Evolutionary conservation across 2,797 vertebrate genomes (phyloP).

Genomic region (Gastrophryne carolinensis): DNA sequence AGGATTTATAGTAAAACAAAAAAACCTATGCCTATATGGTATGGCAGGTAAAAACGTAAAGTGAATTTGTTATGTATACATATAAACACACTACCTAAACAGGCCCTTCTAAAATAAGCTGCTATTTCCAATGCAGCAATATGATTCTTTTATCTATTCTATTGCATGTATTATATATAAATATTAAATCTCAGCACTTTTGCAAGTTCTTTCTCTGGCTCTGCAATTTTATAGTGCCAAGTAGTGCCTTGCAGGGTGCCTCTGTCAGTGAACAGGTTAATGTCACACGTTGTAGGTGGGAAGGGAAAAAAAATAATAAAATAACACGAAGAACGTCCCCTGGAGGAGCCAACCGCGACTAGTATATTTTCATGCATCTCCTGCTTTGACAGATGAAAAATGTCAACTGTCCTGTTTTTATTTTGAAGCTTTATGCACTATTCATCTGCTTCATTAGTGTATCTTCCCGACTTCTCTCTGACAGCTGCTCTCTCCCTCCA

Average conservation of each 20-base stretch:
- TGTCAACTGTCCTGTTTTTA: constrained; percentile 99
- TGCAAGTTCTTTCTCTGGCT: neutral
- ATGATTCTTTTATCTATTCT: no score
- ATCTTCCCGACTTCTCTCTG: constrained; percentile 83
- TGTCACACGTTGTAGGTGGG: constrained; percentile 51
- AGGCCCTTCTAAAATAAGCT: no score
- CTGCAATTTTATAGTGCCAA: neutral
- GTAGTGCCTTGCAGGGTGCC: constrained; percentile 32
- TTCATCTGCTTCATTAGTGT: constrained; percentile 99
- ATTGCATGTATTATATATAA: neutral
- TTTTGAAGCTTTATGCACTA: constrained; percentile 99
- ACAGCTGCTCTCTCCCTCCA: constrained; percentile 88
- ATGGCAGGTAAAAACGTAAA: no score
- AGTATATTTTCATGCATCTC: constrained; percentile 98
- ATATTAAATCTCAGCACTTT: neutral
- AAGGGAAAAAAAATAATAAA: constrained; percentile 55
- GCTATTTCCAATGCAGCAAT: no score
- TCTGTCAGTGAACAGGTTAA: constrained; percentile 51
- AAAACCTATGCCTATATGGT: no score
- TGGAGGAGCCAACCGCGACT: constrained; percentile 97
- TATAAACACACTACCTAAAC: no score
- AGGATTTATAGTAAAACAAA: no score
- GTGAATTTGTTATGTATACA: no score
- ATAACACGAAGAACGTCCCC: constrained; percentile 69
- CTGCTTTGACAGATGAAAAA: constrained; percentile 99